phyloP scores from a whole-genome alignment of 2,797 vertebrate species.

The Discoglossus pictus region DNA sequence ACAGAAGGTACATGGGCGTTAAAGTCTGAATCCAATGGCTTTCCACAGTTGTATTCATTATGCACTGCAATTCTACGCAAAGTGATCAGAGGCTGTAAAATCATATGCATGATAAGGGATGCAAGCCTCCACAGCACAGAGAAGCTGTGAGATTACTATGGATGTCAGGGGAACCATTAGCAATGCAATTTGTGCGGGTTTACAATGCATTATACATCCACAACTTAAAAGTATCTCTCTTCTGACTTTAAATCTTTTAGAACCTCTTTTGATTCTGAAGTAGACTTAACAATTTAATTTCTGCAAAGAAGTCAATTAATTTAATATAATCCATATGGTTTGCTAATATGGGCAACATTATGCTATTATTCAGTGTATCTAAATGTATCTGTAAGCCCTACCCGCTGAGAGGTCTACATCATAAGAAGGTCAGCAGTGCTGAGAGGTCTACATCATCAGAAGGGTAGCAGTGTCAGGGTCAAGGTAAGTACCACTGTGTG shows the following conservation, averaged over 20 bases:
- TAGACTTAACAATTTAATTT: constrained; percentile 8
- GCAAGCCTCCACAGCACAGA: constrained; percentile 57
- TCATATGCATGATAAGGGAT: constrained; percentile 66
- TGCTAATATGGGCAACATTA: not conserved
- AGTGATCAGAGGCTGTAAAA: constrained; percentile 66
- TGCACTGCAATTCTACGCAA: constrained; percentile 64
- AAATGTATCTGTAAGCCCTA: too few relatives aligned
- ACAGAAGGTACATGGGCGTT: constrained; percentile 58
- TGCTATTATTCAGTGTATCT: too few relatives aligned
- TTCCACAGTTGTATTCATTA: constrained; percentile 62
- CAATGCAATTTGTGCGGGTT: constrained; percentile 56
- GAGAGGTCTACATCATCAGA: too few relatives aligned
- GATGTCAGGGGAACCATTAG: constrained; percentile 54
- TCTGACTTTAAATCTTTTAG: constrained; percentile 64
- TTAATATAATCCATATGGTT: constrained; percentile 2
- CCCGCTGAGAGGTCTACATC: too few relatives aligned
- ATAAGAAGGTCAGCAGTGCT: too few relatives aligned
- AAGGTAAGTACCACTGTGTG: too few relatives aligned
- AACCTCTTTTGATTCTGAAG: constrained; percentile 50
- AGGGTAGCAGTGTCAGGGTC: too few relatives aligned
- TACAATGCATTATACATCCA: constrained; percentile 64
- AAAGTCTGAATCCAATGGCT: constrained; percentile 60
- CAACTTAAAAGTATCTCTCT: constrained; percentile 61
- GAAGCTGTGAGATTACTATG: constrained; percentile 57
- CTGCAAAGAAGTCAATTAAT: not conserved